Base-by-base conservation (phyloP, 2,113 vertebrate species). In the Lamprologus lemairii region DNA sequence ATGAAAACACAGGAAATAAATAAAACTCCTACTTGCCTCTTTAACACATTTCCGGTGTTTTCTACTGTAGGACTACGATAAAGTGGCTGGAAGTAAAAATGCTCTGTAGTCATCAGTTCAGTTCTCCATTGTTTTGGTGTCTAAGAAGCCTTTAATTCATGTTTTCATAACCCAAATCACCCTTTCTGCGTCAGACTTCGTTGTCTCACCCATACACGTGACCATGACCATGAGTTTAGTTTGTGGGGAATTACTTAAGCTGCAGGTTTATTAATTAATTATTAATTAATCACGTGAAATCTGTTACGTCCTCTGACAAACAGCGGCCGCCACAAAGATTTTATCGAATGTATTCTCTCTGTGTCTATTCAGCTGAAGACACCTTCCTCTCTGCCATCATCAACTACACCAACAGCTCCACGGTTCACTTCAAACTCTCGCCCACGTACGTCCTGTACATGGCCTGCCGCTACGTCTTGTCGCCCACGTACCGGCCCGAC, bases 341-440 rank as follows among this genome's bases (percentile, higher is more conserved):
- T 51, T n/a, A 78, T 17, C 9, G 3, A 57, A 13, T 9, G 13
- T 35, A 13, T 35, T 60, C n/a, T 23, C 7, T n/a, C 4, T 53
- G 11, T 83, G 37, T 54, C 10, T 35, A 0, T 88, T 13, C 95
- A 99, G 99, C 98, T 84, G 99, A 99, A 95, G 98, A 99, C 94
- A 96, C 98, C 83, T 99, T 99, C 94, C 96, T 99, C 83, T 98
- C 98, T 2, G 98, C 98, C 90, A 97, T 99, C 93, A 99, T 99
- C 95, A 99, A 99, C 94, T 99, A 99, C 92, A 99, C 98, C 33
- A 99, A 99, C 93, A 99, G 99, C 95, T 99, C 98, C 0, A 99
- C 99, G 2, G 98, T 99, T 17, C 99, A 99, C 93, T 99, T 99
- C 94, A 99, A 99, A 78, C 95, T 99, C 42, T 99, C 98, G 0